A percentile compares a stretch with the other conserved stretches of the same genome.
Evolutionary conservation across 2,888 invertebrate species (phyloP).

Genomic region (Chalcis sispes): DNA sequence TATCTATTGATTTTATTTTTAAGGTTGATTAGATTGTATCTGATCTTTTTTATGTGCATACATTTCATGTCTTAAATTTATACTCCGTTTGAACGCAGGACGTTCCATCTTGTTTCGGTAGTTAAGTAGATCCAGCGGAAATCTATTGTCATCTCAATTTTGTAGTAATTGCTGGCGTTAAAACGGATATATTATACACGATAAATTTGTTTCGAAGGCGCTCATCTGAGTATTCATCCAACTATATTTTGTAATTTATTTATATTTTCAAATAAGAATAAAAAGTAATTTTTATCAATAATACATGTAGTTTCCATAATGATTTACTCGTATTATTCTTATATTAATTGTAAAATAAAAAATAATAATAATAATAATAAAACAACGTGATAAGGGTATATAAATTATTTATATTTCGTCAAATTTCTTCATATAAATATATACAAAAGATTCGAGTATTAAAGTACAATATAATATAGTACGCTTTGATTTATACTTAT

Average conservation of each 20-base stretch:
- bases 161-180: slow-evolving; percentile 41
- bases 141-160: slow-evolving; percentile 23
- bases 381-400: slow-evolving; percentile 36
- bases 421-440: slow-evolving; percentile 74
- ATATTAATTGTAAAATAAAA: not conserved
- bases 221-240: slow-evolving; percentile 70
- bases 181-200: slow-evolving; percentile 51
- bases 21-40: slow-evolving; percentile 5
- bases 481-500: slow-evolving; percentile 64
- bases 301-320: not conserved
- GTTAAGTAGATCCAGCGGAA: slow-evolving; percentile 41
- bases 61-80: no score
- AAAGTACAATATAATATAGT: slow-evolving; percentile 63
- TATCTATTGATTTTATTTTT: slow-evolving; percentile 38
- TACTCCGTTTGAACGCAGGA: slow-evolving; percentile 57
- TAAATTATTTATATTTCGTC: slow-evolving; percentile 70
- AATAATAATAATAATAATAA: no score
- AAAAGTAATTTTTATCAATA: slow-evolving; percentile 71
- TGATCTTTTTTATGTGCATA: not conserved
- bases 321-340: not conserved
- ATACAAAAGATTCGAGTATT: slow-evolving; percentile 73
- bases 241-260: slow-evolving; percentile 75
- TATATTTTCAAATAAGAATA: slow-evolving; percentile 72
- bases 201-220: slow-evolving; percentile 63
- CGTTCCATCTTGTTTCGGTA: slow-evolving; percentile 40